Evolutionary conservation across 2,888 invertebrate genomes (phyloP).

Genomic region (Magallana nippona): DNA sequence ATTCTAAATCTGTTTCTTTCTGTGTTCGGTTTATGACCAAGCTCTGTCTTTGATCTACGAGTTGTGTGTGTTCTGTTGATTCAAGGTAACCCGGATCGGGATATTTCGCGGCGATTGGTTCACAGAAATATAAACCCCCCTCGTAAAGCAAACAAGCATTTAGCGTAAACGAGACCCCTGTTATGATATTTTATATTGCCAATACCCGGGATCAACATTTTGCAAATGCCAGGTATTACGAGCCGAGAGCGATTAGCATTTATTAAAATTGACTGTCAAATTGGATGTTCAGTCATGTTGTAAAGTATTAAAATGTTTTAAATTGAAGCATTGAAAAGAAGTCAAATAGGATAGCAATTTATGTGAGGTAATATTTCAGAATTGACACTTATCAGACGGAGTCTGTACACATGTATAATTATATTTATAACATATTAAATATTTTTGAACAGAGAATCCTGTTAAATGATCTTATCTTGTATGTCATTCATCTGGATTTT

Average conservation of each 20-base stretch:
- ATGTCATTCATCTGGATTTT: no score
- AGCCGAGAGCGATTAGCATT: conserved; percentile 10
- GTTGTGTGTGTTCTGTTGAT: not conserved
- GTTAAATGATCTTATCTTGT: no score
- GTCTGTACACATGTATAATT: not conserved
- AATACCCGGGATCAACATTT: conserved; percentile 29
- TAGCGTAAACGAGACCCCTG: not conserved
- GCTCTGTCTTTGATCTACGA: not conserved
- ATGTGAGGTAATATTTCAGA: not conserved
- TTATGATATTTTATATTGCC: conserved; percentile 32
- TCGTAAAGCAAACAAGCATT: conserved; percentile 14
- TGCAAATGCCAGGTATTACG: not conserved
- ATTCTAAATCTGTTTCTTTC: not conserved
- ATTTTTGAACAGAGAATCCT: no score
- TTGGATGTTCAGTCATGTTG: conserved; percentile 2
- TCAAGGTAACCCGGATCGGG: not conserved
- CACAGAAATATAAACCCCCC: conserved; percentile 18
- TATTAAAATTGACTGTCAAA: not conserved
- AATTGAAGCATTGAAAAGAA: not conserved
- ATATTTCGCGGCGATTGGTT: conserved; percentile 24
- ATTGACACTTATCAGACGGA: not conserved
- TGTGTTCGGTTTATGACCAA: not conserved
- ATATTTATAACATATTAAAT: not conserved
- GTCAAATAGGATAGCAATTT: conserved; percentile 3
- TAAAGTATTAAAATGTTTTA: conserved; percentile 12